phyloP scores from a whole-genome alignment of 2,113 vertebrate species.

The Ctenodactylus gundi region DNA sequence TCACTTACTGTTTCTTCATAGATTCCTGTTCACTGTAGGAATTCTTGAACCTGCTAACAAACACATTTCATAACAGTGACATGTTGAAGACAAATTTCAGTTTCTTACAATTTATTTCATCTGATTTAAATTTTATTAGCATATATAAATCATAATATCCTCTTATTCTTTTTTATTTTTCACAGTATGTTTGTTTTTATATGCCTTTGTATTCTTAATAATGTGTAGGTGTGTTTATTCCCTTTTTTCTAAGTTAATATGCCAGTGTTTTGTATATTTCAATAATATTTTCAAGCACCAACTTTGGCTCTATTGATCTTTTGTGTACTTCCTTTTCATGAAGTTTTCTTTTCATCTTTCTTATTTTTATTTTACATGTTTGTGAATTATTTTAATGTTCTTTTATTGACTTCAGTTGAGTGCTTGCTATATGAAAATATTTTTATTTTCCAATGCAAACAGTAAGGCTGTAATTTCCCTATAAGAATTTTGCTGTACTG shows the following conservation, averaged over 20 bases:
- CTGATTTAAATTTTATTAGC: constrained; percentile 43
- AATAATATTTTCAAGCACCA: constrained; percentile 25
- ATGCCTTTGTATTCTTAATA: background rate
- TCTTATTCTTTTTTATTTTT: constrained; percentile 24
- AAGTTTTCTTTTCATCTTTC: background rate
- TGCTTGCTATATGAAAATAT: background rate
- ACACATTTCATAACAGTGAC: background rate
- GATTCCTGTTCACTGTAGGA: background rate
- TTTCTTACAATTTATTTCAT: background rate
- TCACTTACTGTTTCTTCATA: background rate
- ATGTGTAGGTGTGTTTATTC: background rate
- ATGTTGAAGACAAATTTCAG: background rate
- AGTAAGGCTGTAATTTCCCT: background rate
- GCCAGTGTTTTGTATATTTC: background rate
- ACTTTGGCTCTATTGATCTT: constrained; percentile 11
- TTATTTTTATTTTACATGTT: constrained; percentile 15
- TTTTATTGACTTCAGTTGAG: background rate
- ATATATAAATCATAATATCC: constrained; percentile 13
- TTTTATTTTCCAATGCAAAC: constrained; percentile 13
- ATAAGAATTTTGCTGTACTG: background rate
- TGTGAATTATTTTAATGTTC: background rate
- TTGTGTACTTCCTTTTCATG: background rate
- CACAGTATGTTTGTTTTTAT: background rate
- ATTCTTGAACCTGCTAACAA: background rate
- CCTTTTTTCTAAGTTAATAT: background rate